These are phyloP conservation scores for Pleuronectes platessa DNA, from an alignment of 2,113 vertebrate species.

Conservation along the genomic window DNA sequence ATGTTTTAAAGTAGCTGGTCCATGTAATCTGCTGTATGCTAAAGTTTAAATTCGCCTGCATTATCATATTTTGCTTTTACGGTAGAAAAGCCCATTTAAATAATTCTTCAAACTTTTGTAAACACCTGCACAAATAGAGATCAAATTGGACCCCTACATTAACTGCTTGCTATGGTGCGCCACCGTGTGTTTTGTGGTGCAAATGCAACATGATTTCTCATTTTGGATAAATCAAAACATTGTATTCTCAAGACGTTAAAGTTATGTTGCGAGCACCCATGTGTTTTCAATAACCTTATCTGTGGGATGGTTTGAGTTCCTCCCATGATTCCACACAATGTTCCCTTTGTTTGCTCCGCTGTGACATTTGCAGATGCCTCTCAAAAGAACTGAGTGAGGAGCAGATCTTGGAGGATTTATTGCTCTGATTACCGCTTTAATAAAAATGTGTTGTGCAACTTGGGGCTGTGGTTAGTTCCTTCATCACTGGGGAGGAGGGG, in stretches of 20 bases:
- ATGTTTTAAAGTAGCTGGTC: not conserved
- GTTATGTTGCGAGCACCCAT: not conserved
- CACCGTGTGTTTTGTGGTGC: conserved; percentile 36
- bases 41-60: no score
- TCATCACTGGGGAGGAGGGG: not conserved
- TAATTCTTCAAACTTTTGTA: not conserved
- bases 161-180: conserved; percentile 28
- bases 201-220: conserved; percentile 20
- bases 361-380: not conserved
- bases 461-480: conserved; percentile 7
- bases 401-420: conserved; percentile 30
- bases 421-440: conserved; percentile 1
- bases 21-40: not conserved
- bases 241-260: not conserved
- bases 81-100: no score
- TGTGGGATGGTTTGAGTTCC: no score
- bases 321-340: not conserved
- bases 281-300: not conserved
- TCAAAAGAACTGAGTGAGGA: not conserved
- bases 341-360: not conserved
- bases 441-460: conserved; percentile 46
- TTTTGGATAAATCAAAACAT: not conserved
- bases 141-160: not conserved
- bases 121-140: not conserved
- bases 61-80: no score